These are phyloP conservation scores for Lamprotornis superbus DNA, from an alignment of 2,113 vertebrate species.

Conservation along the genomic window DNA sequence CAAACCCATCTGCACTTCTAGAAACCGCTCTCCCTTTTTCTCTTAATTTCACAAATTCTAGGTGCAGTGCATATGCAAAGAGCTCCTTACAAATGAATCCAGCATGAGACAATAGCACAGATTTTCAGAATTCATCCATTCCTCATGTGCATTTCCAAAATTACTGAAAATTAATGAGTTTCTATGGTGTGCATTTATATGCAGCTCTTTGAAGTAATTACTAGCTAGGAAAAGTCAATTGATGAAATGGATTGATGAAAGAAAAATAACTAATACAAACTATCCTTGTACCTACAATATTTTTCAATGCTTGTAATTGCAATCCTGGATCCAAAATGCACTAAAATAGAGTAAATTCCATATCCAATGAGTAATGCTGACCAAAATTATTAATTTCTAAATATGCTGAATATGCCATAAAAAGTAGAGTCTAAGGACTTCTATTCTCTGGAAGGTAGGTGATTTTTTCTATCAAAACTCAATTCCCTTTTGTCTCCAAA, in stretches of 20 bases:
- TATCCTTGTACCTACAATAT: not conserved
- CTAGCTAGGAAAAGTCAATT: not conserved
- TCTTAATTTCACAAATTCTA: not conserved
- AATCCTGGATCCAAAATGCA: not conserved
- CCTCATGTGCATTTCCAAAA: constrained; percentile 8
- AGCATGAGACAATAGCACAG: not conserved
- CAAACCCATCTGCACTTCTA: not conserved
- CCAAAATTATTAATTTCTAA: not conserved
- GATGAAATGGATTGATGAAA: not conserved
- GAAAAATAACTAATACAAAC: not conserved
- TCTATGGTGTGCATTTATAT: not conserved
- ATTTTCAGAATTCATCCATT: not conserved
- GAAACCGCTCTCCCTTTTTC: not conserved
- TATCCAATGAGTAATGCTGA: not conserved
- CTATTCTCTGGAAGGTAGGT: not conserved
- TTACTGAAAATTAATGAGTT: constrained; percentile 26
- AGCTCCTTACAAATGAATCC: not conserved
- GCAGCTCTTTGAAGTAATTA: constrained; percentile 28
- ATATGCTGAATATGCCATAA: not conserved
- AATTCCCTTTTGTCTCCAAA: constrained; percentile 59
- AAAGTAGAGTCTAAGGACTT: not conserved
- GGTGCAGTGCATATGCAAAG: not conserved
- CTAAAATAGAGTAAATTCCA: not conserved
- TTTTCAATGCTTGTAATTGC: not conserved
- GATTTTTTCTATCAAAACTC: not conserved